Conservation (phyloP, 2,888 invertebrate genomes). For the Tipula vernalis region DNA sequence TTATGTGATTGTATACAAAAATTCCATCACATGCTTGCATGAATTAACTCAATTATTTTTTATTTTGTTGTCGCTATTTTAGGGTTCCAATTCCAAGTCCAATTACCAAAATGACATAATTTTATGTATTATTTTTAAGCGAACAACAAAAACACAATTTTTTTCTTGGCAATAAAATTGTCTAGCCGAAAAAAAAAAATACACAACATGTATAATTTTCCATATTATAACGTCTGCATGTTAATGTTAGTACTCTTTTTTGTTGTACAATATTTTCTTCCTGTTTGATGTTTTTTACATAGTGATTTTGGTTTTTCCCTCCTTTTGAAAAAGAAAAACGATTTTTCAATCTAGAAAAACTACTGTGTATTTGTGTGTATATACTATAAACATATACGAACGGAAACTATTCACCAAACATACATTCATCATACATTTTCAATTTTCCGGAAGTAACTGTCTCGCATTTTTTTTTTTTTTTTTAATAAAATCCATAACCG, state of each 20-base stretch:
- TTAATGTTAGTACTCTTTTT: not conserved
- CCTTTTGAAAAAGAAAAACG: not conserved
- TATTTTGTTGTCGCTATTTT: not conserved
- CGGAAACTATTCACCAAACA: not conserved
- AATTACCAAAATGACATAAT: not conserved
- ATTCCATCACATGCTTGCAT: not conserved
- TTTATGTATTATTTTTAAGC: not conserved
- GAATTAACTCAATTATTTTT: not conserved
- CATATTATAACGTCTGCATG: not conserved
- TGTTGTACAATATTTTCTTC: not conserved
- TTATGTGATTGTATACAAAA: not conserved
- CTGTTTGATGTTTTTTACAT: not conserved
- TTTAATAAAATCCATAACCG: not conserved
- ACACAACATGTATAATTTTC: not conserved
- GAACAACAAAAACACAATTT: not conserved
- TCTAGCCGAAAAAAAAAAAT: not conserved
- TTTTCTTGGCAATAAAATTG: not conserved
- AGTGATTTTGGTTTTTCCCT: not conserved
- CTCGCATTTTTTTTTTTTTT: not conserved
- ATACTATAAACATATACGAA: not conserved
- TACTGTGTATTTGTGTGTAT: not conserved
- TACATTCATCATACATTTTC: not conserved
- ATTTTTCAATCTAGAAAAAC: not conserved
- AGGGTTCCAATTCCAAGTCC: not conserved
- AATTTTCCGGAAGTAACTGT: not conserved